Conservation (phyloP, 1,140 invertebrate genomes). For the Anoplophora glabripennis region DNA sequence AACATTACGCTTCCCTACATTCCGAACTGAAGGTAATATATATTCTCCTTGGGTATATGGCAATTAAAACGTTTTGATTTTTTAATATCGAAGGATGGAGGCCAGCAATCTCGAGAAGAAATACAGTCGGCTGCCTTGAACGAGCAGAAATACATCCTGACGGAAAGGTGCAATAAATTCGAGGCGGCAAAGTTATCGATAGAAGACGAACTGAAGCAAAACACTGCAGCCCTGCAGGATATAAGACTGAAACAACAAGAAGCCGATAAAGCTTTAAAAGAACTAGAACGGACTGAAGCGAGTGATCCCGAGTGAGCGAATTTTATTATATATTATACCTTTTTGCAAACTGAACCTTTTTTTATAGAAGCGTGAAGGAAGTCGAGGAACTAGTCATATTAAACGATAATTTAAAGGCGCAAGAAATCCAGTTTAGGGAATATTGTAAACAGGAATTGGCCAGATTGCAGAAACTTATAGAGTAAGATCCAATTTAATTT, state of each 20-base stretch:
- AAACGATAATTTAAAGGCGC: conserved; percentile 70
- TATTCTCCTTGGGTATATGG: conserved; percentile 2
- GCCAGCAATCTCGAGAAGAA: conserved; percentile 49
- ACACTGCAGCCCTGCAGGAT: conserved; percentile 22
- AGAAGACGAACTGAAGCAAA: conserved; percentile 40
- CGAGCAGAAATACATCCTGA: conserved; percentile 54
- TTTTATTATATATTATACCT: no score
- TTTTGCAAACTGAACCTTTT: not conserved
- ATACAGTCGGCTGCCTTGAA: conserved; percentile 55
- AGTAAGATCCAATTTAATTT: conserved; percentile 47
- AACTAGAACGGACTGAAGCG: conserved; percentile 52
- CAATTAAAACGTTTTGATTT: not conserved
- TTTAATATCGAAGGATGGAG: conserved; percentile 31
- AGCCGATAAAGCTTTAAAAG: conserved; percentile 36
- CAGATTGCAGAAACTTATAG: conserved; percentile 57
- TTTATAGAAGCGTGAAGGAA: conserved; percentile 59
- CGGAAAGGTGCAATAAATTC: conserved; percentile 51
- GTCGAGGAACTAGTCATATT: conserved; percentile 64
- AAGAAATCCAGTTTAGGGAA: conserved; percentile 72
- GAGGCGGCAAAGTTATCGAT: conserved; percentile 47
- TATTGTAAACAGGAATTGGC: conserved; percentile 68
- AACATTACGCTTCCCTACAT: conserved; percentile 57
- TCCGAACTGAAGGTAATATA: conserved; percentile 46
- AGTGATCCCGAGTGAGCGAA: conserved; percentile 52
- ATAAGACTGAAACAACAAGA: conserved; percentile 30